These are phyloP conservation scores for Xenotilapia longispinis DNA, from an alignment of 2,113 vertebrate genomes.

Conservation along the genomic window DNA sequence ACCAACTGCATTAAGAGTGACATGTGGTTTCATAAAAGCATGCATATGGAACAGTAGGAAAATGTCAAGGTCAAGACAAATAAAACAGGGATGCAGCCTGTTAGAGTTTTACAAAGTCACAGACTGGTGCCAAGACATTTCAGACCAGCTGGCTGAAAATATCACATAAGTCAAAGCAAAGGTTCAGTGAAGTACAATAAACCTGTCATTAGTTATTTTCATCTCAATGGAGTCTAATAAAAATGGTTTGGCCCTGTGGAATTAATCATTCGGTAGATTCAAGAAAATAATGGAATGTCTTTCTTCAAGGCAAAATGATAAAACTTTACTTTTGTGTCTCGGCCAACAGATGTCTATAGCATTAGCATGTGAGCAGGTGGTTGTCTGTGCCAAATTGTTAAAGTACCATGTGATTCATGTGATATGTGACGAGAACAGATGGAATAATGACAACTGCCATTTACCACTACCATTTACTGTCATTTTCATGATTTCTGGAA, in stretches of 20 bases:
- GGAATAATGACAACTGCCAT: conserved; percentile 34
- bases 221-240: background rate
- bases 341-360: background rate
- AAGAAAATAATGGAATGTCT: background rate
- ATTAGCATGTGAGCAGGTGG: conserved; percentile 31
- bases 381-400: conserved; percentile 34
- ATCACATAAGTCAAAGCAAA: conserved; percentile 8
- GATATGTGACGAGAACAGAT: conserved; percentile 51
- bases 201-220: conserved; percentile 2
- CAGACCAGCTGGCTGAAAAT: conserved; percentile 26
- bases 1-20: conserved; percentile 31
- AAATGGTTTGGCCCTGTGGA: background rate
- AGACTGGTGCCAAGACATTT: background rate
- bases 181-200: conserved; percentile 26
- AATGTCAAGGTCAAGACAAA: conserved; percentile 51
- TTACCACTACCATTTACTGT: background rate
- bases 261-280: background rate
- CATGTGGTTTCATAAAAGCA: conserved; percentile 27
- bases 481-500: conserved; percentile 2
- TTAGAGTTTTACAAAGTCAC: conserved; percentile 2
- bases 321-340: background rate
- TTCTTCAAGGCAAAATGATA: background rate
- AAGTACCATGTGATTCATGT: conserved; percentile 1
- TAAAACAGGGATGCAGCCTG: background rate
- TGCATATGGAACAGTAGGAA: conserved; percentile 12